These are phyloP conservation scores for Percopsis transmontana DNA, from an alignment of 2,113 vertebrate species.

Conservation along the genomic window DNA sequence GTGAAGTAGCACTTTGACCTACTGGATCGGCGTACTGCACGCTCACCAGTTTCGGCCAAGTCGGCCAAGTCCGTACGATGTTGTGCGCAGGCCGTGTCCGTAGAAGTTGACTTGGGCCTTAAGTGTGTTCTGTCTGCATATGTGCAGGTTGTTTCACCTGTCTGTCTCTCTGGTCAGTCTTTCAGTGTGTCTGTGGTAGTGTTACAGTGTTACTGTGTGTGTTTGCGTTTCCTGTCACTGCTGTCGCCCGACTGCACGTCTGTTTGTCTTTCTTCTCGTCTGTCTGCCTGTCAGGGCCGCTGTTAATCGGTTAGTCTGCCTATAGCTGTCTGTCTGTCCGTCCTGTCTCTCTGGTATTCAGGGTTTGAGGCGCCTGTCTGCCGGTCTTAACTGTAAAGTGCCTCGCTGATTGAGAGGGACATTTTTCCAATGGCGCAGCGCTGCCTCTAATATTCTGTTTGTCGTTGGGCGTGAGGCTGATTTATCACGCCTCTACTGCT, in stretches of 20 bases:
- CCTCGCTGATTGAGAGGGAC: constrained; percentile 74
- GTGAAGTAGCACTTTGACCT: too few relatives aligned
- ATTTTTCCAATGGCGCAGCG: constrained; percentile 70
- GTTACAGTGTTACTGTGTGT: constrained; percentile 16
- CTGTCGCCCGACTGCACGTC: constrained; percentile 21
- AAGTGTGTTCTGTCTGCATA: neutral
- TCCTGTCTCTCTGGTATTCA: constrained; percentile 46
- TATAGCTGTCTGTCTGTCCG: constrained; percentile 32
- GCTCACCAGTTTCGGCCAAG: too few relatives aligned
- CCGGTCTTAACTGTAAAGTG: constrained; percentile 68
- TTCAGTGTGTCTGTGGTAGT: neutral
- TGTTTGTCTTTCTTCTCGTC: constrained; percentile 31
- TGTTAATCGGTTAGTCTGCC: constrained; percentile 7
- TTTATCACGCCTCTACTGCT: constrained; percentile 71
- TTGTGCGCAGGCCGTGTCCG: too few relatives aligned
- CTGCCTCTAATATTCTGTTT: constrained; percentile 76
- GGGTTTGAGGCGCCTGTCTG: constrained; percentile 39
- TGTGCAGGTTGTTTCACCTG: neutral
- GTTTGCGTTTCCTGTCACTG: constrained; percentile 12
- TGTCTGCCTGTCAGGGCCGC: constrained; percentile 21
- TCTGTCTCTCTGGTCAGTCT: neutral
- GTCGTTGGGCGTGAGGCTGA: constrained; percentile 69
- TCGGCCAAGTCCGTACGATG: too few relatives aligned
- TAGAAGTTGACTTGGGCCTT: too few relatives aligned
- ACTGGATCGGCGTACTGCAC: too few relatives aligned